These are phyloP conservation scores for Drosophila lacicola DNA, from an alignment of 2,888 invertebrate species.

Conservation along the genomic window DNA sequence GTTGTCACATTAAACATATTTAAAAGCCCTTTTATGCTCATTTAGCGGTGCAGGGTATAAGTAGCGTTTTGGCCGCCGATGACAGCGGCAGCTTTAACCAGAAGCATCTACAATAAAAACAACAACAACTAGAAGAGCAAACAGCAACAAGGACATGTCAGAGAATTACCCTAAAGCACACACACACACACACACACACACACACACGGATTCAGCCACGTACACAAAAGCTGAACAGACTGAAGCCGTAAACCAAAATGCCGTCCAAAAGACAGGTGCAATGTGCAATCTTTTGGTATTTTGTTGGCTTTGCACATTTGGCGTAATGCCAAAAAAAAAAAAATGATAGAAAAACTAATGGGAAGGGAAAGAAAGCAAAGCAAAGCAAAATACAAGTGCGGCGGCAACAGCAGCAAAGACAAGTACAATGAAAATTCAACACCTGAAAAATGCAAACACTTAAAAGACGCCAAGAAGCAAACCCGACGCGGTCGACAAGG, in stretches of 20 bases:
- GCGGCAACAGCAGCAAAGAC: constrained; percentile 69
- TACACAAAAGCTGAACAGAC: constrained; percentile 54
- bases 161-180: constrained; percentile 51
- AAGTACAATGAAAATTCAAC: constrained; percentile 80
- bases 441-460: constrained; percentile 79
- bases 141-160: constrained; percentile 57
- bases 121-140: constrained; percentile 35
- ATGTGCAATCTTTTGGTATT: constrained; percentile 79
- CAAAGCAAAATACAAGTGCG: constrained; percentile 65
- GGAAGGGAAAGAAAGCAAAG: constrained; percentile 24
- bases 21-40: background rate
- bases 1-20: too few species aligned
- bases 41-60: constrained; percentile 13
- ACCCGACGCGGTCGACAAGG: constrained; percentile 25
- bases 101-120: constrained; percentile 36
- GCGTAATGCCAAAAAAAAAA: constrained; percentile 76
- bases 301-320: constrained; percentile 83
- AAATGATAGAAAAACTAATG: background rate
- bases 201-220: constrained; percentile 27
- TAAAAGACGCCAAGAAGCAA: constrained; percentile 66
- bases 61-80: constrained; percentile 28
- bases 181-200: constrained; percentile 19
- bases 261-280: constrained; percentile 74
- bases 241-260: constrained; percentile 66
- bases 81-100: constrained; percentile 35